Evolutionary conservation across 2,888 invertebrate species (phyloP).

Genomic region (Mechanitis messenoides): DNA sequence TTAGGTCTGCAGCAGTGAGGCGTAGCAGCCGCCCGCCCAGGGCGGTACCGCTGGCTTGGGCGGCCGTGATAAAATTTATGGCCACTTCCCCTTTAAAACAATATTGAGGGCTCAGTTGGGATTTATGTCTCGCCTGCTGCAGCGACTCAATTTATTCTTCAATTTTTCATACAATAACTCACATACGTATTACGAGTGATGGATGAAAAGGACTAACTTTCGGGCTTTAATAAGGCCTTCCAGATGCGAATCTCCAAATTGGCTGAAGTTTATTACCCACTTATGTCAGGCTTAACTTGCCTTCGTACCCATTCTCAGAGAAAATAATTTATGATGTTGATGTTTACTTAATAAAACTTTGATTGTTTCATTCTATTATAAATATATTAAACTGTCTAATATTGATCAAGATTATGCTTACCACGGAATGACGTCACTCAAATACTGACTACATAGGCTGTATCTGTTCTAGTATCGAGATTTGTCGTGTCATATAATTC

Average conservation of each 20-base stretch:
- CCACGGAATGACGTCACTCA: too few relatives aligned
- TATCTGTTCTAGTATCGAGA: too few relatives aligned
- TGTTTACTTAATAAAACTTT: slow-evolving; percentile 66
- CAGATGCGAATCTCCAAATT: slow-evolving; percentile 78
- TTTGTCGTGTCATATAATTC: too few relatives aligned
- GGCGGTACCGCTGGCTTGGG: slow-evolving; percentile 55
- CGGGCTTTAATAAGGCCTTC: slow-evolving; percentile 77
- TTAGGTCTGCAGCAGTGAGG: slow-evolving; percentile 30
- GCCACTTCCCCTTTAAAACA: slow-evolving; percentile 78
- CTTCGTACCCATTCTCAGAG: slow-evolving; percentile 71
- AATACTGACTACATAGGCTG: too few relatives aligned
- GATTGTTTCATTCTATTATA: slow-evolving; percentile 44
- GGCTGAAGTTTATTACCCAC: slow-evolving; percentile 77
- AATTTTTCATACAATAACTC: slow-evolving; percentile 78
- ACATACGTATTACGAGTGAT: slow-evolving; percentile 77
- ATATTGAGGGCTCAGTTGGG: slow-evolving; percentile 78
- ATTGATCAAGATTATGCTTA: too few relatives aligned
- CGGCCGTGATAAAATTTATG: slow-evolving; percentile 77
- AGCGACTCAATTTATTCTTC: slow-evolving; percentile 78
- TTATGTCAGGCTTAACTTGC: slow-evolving; percentile 77
- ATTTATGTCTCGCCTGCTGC: slow-evolving; percentile 77
- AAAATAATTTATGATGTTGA: slow-evolving; percentile 74
- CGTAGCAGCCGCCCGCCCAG: slow-evolving; percentile 36
- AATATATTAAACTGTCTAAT: too few relatives aligned
- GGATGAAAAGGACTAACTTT: slow-evolving; percentile 78